These are phyloP conservation scores for Bimastos eiseni DNA, from an alignment of 2,888 invertebrate genomes.

Conservation along the genomic window DNA sequence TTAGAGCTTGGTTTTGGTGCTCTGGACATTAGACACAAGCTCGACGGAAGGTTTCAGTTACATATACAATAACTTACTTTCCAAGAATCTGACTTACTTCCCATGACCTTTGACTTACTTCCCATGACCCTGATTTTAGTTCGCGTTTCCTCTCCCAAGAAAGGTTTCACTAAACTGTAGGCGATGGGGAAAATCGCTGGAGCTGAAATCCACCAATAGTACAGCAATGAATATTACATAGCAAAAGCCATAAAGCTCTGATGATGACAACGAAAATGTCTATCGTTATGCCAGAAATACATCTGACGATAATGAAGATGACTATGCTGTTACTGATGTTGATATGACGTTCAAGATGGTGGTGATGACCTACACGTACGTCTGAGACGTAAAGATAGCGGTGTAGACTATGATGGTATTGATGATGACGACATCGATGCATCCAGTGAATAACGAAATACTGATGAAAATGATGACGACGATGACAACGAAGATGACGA, in stretches of 20 bases:
- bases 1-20: too few species aligned
- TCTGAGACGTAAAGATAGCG: too few species aligned
- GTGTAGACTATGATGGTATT: too few species aligned
- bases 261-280: not conserved
- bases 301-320: not conserved
- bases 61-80: too few species aligned
- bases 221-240: not conserved
- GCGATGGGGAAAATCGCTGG: constrained; percentile 69
- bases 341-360: not conserved
- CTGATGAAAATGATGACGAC: not conserved
- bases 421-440: too few species aligned
- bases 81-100: not conserved
- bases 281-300: not conserved
- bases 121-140: constrained; percentile 85
- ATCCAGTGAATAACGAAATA: too few species aligned
- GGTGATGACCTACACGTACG: too few species aligned
- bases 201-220: constrained; percentile 1
- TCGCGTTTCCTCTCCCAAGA: constrained; percentile 85
- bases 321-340: not conserved
- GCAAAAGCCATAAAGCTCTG: not conserved
- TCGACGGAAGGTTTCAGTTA: too few species aligned
- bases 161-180: constrained; percentile 82
- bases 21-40: too few species aligned
- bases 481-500: not conserved
- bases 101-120: constrained; percentile 64